Conservation (phyloP, 2,797 vertebrate genomes). For the Pogoniulus pusillus region DNA sequence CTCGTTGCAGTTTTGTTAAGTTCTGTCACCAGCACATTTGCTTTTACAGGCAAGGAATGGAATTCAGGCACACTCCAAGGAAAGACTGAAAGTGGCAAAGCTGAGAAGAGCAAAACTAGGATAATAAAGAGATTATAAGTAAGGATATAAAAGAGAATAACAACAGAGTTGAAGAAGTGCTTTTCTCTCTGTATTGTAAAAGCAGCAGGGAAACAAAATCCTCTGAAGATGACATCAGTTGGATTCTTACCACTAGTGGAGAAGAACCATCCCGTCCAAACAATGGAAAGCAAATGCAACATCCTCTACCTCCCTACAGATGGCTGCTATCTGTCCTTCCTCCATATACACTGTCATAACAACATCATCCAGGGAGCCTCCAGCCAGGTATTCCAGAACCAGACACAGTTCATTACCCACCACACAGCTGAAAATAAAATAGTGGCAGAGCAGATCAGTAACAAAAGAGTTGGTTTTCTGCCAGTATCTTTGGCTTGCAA, state of each 20-base stretch:
- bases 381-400: slow-evolving; percentile 98
- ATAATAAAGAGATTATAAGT: background rate
- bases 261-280: background rate
- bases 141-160: background rate
- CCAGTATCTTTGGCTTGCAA: background rate
- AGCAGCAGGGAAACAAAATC: background rate
- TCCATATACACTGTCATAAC: slow-evolving; percentile 99
- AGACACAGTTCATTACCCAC: slow-evolving; percentile 98
- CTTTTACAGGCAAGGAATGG: background rate
- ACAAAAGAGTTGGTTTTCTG: background rate
- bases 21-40: background rate
- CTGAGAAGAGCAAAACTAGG: background rate
- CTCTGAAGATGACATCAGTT: background rate
- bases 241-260: background rate
- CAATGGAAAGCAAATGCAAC: rapidly evolving
- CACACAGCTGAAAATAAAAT: slow-evolving; percentile 84
- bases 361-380: slow-evolving; percentile 94
- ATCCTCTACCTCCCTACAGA: slow-evolving; percentile 93
- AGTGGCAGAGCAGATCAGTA: background rate
- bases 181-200: background rate
- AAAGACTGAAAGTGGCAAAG: background rate
- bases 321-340: slow-evolving; percentile 96
- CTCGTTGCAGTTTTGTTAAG: background rate
- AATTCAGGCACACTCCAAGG: background rate
- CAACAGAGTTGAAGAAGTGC: background rate